Conservation (phyloP, 2,888 invertebrate species). For the Aleiodes leptofemur region DNA sequence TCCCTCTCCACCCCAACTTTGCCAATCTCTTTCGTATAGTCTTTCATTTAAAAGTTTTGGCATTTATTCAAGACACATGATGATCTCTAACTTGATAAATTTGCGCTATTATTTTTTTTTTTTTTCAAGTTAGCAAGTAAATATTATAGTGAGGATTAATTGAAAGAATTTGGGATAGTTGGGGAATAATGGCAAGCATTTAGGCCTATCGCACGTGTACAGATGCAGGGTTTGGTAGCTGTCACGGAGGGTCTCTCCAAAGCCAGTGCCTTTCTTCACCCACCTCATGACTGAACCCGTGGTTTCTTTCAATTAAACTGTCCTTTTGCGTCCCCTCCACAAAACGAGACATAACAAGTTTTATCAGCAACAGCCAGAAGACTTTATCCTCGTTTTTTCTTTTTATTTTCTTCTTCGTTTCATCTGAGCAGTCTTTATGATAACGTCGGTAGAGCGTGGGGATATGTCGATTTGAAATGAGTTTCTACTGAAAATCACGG, state of each 20-base stretch:
- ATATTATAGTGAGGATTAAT: slow-evolving; percentile 31
- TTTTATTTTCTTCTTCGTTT: background rate
- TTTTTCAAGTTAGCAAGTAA: slow-evolving; percentile 27
- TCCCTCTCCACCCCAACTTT: slow-evolving; percentile 61
- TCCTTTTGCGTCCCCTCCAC: slow-evolving; percentile 51
- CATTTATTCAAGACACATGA: slow-evolving; percentile 68
- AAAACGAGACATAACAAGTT: slow-evolving; percentile 69
- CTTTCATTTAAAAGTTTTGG: slow-evolving; percentile 45
- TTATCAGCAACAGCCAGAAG: slow-evolving; percentile 71
- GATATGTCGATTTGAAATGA: slow-evolving; percentile 41
- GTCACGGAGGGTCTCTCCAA: slow-evolving; percentile 33
- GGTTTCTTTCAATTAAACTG: slow-evolving; percentile 75
- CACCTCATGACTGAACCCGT: slow-evolving; percentile 57
- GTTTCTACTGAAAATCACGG: slow-evolving; percentile 22
- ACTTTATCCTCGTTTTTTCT: background rate
- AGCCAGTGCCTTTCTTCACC: slow-evolving; percentile 20
- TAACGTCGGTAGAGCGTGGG: slow-evolving; percentile 36
- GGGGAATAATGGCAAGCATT: slow-evolving; percentile 36
- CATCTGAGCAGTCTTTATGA: slow-evolving; percentile 29
- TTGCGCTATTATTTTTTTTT: background rate
- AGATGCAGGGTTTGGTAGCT: slow-evolving; percentile 28
- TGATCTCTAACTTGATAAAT: slow-evolving; percentile 49
- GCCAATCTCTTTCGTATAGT: slow-evolving; percentile 63
- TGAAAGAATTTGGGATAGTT: background rate
- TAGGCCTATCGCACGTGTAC: slow-evolving; percentile 38